These are phyloP conservation scores for Mimachlamys varia DNA, from an alignment of 2,888 invertebrate species.

Conservation along the genomic window DNA sequence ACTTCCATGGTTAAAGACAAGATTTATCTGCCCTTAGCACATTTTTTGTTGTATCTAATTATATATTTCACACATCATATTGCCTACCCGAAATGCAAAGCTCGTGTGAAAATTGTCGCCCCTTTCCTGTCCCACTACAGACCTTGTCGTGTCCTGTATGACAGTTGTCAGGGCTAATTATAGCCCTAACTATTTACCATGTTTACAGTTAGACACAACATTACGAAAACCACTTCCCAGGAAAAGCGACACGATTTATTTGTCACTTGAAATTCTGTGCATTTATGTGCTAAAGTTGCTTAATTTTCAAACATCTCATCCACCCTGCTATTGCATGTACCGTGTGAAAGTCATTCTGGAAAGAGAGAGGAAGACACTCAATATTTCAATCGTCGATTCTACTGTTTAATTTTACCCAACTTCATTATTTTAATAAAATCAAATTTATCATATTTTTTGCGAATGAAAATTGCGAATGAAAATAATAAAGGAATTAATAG, in stretches of 20 bases:
- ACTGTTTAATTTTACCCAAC: not conserved
- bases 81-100: not conserved
- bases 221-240: not conserved
- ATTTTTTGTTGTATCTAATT: conserved; percentile 27
- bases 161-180: not conserved
- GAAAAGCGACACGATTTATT: conserved; percentile 3
- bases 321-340: not conserved
- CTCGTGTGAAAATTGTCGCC: conserved; percentile 13
- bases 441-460: no score
- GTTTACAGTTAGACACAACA: not conserved
- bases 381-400: not conserved
- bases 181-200: not conserved
- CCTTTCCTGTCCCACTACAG: not conserved
- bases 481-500: no score
- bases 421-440: no score
- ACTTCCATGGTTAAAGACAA: not conserved
- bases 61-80: conserved; percentile 15
- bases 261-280: conserved; percentile 16
- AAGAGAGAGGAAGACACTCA: not conserved
- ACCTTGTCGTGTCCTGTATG: not conserved
- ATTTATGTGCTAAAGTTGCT: not conserved
- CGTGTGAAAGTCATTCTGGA: not conserved
- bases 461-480: no score
- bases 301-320: not conserved
- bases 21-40: not conserved